Evolutionary conservation across 2,888 invertebrate species (phyloP).

Genomic region (Drosophila yooni): DNA sequence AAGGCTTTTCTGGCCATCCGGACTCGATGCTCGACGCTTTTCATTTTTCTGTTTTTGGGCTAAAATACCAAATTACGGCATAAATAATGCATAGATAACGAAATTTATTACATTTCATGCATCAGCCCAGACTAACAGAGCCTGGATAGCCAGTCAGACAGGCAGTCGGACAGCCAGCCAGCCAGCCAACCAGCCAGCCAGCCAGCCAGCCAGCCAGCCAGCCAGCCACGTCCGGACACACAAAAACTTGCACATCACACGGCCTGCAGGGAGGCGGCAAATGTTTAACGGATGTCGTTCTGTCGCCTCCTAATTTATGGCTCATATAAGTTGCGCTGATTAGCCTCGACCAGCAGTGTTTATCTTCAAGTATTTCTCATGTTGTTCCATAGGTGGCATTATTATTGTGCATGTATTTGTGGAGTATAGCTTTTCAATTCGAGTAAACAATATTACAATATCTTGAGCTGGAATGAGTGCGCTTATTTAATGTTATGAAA

Average conservation of each 20-base stretch:
- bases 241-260: constrained; percentile 60
- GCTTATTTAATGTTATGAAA: constrained; percentile 53
- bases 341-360: constrained; percentile 56
- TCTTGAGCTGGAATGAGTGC: neutral
- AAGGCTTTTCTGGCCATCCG: constrained; percentile 39
- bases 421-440: constrained; percentile 31
- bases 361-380: constrained; percentile 48
- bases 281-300: constrained; percentile 70
- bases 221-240: constrained; percentile 50
- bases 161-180: neutral
- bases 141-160: constrained; percentile 22
- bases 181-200: constrained; percentile 34
- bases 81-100: constrained; percentile 80
- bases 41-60: constrained; percentile 78
- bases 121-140: constrained; percentile 56
- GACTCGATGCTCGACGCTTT: constrained; percentile 58
- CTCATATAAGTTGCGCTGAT: constrained; percentile 78
- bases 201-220: constrained; percentile 19
- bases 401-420: constrained; percentile 3
- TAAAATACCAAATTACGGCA: constrained; percentile 81
- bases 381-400: constrained; percentile 12
- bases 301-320: constrained; percentile 77
- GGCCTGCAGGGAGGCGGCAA: constrained; percentile 43
- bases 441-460: constrained; percentile 6
- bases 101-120: constrained; percentile 81